A percentile compares a stretch with the other conserved stretches of the same genome.
Conservation (phyloP, 2,888 invertebrate genomes). For the Drosophila borealis region DNA sequence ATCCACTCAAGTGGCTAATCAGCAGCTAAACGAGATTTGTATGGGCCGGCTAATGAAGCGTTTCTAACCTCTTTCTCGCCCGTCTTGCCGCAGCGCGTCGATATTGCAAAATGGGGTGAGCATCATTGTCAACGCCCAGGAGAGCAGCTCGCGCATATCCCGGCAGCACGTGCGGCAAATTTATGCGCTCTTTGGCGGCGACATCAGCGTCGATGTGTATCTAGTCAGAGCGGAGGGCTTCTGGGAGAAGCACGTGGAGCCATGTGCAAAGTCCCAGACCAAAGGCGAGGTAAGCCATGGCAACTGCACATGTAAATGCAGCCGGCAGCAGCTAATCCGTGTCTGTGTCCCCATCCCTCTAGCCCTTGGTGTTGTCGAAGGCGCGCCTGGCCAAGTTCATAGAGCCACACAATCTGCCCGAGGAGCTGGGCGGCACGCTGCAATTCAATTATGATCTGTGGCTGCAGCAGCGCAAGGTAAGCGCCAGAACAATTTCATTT, state of each 20-base stretch:
- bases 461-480: slow-evolving; percentile 91
- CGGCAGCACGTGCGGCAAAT: slow-evolving; percentile 87
- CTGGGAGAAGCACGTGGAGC: slow-evolving; percentile 91
- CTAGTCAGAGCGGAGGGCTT: slow-evolving; percentile 91
- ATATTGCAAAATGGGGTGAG: slow-evolving; percentile 86
- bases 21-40: slow-evolving; percentile 30
- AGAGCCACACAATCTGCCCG: slow-evolving; percentile 89
- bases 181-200: slow-evolving; percentile 85
- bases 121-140: slow-evolving; percentile 88
- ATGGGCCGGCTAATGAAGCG: slow-evolving; percentile 43
- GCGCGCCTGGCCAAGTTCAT: slow-evolving; percentile 89
- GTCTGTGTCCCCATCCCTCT: slow-evolving; percentile 42
- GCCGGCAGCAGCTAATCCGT: not conserved
- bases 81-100: slow-evolving; percentile 61
- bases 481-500: slow-evolving; percentile 47
- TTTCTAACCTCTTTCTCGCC: not conserved
- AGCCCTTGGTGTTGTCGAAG: slow-evolving; percentile 90
- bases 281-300: slow-evolving; percentile 86
- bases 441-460: slow-evolving; percentile 90
- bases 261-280: slow-evolving; percentile 88
- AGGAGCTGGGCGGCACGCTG: slow-evolving; percentile 90
- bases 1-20: slow-evolving; percentile 33
- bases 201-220: slow-evolving; percentile 86
- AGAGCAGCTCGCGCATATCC: slow-evolving; percentile 88
- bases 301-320: slow-evolving; percentile 1